These are phyloP conservation scores for Zaprionus ornatus DNA, from an alignment of 1,140 invertebrate species.

Conservation along the genomic window DNA sequence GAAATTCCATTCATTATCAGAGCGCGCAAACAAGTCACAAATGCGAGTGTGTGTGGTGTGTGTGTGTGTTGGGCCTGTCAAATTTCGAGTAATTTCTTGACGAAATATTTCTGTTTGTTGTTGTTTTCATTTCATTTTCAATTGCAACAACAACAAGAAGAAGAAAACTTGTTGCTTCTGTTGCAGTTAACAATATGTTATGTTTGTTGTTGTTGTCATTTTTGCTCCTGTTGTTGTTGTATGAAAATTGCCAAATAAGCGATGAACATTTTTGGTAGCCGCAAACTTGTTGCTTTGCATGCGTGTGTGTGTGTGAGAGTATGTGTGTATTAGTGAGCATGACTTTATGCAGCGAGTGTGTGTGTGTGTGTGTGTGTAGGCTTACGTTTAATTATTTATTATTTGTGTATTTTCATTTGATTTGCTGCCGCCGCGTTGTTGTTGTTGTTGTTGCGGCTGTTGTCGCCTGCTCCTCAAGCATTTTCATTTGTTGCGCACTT, in stretches of 20 bases:
- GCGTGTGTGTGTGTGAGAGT: slow-evolving; percentile 6
- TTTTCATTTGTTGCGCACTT: slow-evolving; percentile 51
- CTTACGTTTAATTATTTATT: slow-evolving; percentile 69
- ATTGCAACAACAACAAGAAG: slow-evolving; percentile 4
- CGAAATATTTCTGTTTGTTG: slow-evolving; percentile 6
- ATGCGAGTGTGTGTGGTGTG: neutral
- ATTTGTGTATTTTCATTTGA: slow-evolving; percentile 48
- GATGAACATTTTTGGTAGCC: slow-evolving; percentile 77
- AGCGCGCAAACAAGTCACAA: neutral
- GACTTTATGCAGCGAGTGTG: slow-evolving; percentile 4
- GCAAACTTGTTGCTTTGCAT: slow-evolving; percentile 68
- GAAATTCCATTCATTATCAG: slow-evolving; percentile 53
- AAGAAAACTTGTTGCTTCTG: slow-evolving; percentile 38
- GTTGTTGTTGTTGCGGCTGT: slow-evolving; percentile 16
- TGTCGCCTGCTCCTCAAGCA: slow-evolving; percentile 19
- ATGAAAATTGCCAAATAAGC: slow-evolving; percentile 58
- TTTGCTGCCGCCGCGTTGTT: slow-evolving; percentile 25
- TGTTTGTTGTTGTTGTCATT: slow-evolving; percentile 3
- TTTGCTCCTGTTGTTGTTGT: neutral
- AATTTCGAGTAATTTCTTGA: slow-evolving; percentile 42
- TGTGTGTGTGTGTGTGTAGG: slow-evolving; percentile 29
- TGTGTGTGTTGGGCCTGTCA: slow-evolving; percentile 14
- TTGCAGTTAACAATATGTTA: neutral
- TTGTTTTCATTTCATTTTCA: neutral
- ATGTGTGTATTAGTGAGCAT: neutral